Percentiles rank a stretch among this genome's conserved stretches.
Conservation (phyloP, 1,140 invertebrate species). For the Tribolium madens region DNA sequence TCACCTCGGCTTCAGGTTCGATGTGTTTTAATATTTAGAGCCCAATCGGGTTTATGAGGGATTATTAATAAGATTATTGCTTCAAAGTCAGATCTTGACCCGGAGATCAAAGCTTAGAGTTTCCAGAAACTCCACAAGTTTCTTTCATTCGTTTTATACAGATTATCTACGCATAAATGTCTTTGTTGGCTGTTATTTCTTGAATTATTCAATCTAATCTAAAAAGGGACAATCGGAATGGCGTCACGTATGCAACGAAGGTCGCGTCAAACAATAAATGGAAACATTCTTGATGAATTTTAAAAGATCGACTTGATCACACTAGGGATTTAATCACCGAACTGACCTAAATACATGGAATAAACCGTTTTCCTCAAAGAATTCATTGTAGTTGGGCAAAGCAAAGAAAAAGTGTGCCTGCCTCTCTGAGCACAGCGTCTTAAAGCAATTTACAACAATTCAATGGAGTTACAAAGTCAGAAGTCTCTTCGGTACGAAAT, state of each 20-base stretch:
- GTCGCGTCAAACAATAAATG: constrained; percentile 12
- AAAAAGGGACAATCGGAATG: constrained; percentile 33
- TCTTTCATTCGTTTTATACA: constrained; percentile 2
- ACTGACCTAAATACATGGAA: constrained; percentile 14
- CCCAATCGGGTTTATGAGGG: constrained; percentile 18
- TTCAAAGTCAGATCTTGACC: constrained; percentile 36
- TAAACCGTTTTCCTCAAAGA: constrained; percentile 21
- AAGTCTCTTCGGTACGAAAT: constrained; percentile 3
- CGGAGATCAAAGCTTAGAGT: constrained; percentile 9
- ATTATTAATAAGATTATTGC: constrained; percentile 38
- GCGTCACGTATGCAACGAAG: constrained; percentile 20
- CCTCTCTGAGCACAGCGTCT: constrained; percentile 2
- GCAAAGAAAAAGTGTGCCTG: background rate
- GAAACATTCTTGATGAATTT: constrained; percentile 27
- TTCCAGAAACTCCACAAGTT: constrained; percentile 7
- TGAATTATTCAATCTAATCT: constrained; percentile 35
- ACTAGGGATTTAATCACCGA: constrained; percentile 2
- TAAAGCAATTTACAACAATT: constrained; percentile 17
- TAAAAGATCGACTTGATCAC: constrained; percentile 7
- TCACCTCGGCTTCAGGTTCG: constrained; percentile 32
- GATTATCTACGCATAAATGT: constrained; percentile 22
- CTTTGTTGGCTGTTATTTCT: constrained; percentile 22
- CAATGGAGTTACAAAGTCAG: constrained; percentile 1
- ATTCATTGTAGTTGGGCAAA: constrained; percentile 4
- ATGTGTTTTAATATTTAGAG: constrained; percentile 16